A percentile compares a stretch with the other conserved stretches of the same genome.
These are phyloP conservation scores for Amphiduros pacificus DNA, from an alignment of 2,888 invertebrate species.

Conservation along the genomic window DNA sequence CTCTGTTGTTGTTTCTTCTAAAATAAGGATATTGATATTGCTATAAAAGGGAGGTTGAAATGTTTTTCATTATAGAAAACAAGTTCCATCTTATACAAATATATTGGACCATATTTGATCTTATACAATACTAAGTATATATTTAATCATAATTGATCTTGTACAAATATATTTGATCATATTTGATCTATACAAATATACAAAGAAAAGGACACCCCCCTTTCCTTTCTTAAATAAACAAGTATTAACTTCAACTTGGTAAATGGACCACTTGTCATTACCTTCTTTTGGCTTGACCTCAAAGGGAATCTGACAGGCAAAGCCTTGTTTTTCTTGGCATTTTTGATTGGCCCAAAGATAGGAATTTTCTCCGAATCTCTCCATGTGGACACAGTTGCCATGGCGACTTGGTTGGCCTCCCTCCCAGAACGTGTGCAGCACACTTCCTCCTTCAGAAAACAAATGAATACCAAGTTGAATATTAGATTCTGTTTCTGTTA, in stretches of 20 bases:
- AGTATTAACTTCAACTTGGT: background rate
- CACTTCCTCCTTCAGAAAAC: conserved; percentile 3
- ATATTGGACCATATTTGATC: no score
- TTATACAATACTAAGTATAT: no score
- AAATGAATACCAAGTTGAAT: background rate
- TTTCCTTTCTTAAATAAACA: background rate
- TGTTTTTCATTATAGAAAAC: background rate
- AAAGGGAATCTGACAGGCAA: conserved; percentile 10
- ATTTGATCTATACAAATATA: no score
- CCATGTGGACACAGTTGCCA: conserved; percentile 14
- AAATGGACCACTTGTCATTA: background rate
- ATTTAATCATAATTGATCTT: background rate
- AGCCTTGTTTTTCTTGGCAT: background rate
- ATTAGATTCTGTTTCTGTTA: no score
- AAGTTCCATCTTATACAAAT: background rate
- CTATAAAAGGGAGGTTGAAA: background rate
- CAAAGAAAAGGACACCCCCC: background rate
- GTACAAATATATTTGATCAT: no score
- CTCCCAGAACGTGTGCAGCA: conserved; percentile 12
- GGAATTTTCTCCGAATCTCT: conserved; percentile 9
- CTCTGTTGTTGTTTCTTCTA: background rate
- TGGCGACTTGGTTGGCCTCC: conserved; percentile 12
- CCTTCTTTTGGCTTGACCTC: background rate
- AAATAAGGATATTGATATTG: no score
- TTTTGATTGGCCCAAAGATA: conserved; percentile 16